A percentile compares a stretch with the other conserved stretches of the same genome.
phyloP scores from a whole-genome alignment of 2,113 vertebrate species.

The Callocephalon fimbriatum region DNA sequence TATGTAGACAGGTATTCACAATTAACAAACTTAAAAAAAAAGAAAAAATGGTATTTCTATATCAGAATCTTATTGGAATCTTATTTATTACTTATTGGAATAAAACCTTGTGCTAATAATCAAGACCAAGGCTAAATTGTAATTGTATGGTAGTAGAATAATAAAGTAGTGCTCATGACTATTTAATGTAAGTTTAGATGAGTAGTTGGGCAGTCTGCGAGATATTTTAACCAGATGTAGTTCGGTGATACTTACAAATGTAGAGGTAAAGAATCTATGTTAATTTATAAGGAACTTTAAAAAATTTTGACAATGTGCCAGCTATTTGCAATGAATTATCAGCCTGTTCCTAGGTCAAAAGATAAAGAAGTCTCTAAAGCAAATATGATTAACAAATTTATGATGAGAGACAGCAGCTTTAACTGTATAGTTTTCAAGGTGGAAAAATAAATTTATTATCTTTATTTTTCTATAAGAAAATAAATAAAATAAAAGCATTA shows the following conservation, averaged over 20 bases:
- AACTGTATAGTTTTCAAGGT: background rate
- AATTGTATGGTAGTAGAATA: background rate
- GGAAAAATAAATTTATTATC: background rate
- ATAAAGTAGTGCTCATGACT: background rate
- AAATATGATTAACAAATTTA: background rate
- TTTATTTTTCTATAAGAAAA: background rate
- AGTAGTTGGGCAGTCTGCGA: background rate
- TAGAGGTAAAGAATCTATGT: background rate
- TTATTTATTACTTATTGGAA: background rate
- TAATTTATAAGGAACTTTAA: background rate
- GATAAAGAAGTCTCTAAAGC: background rate
- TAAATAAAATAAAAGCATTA: fast-evolving
- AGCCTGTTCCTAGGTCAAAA: background rate
- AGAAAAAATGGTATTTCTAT: background rate
- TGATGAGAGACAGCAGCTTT: background rate
- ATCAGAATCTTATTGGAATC: too few relatives aligned
- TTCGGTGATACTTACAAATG: background rate
- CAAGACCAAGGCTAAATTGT: background rate
- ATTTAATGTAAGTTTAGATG: background rate
- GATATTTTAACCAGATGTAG: background rate
- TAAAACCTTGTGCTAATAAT: background rate
- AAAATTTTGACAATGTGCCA: background rate
- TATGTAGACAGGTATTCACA: background rate
- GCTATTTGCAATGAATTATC: background rate
- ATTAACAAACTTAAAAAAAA: background rate